Conservation (phyloP, 2,888 invertebrate species). For the Cryptophagus acutangulus region DNA sequence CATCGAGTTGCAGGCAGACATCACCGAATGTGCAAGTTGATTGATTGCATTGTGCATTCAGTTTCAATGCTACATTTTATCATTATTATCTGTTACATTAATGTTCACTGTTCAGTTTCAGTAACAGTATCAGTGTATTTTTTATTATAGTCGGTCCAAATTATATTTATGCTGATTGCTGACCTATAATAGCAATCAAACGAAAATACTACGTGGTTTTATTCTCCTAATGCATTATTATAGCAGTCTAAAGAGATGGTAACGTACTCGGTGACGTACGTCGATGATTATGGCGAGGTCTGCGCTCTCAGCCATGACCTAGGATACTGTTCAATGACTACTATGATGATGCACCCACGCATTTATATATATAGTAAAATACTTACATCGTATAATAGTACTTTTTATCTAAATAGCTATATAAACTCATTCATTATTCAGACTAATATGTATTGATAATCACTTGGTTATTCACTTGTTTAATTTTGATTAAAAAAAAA, state of each 20-base stretch:
- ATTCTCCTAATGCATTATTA: constrained; percentile 18
- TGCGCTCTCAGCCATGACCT: constrained; percentile 37
- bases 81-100: not conserved
- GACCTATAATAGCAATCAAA: constrained; percentile 4
- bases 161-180: not conserved
- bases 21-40: constrained; percentile 29
- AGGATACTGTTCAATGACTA: constrained; percentile 41
- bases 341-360: constrained; percentile 36
- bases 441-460: too few species aligned
- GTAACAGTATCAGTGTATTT: not conserved
- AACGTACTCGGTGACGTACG: constrained; percentile 17
- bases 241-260: constrained; percentile 8
- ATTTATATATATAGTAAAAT: not conserved
- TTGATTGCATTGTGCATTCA: too few species aligned
- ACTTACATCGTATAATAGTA: too few species aligned
- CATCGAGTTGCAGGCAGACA: not conserved
- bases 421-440: too few species aligned
- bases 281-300: constrained; percentile 1
- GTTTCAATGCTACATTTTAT: not conserved
- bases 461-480: too few species aligned
- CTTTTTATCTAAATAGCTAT: constrained; percentile 3
- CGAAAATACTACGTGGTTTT: constrained; percentile 1
- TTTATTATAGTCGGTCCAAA: constrained; percentile 1
- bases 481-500: too few species aligned
- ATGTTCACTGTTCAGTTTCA: not conserved